Conservation (phyloP, 2,113 vertebrate genomes). For the Heliornis fulica region DNA sequence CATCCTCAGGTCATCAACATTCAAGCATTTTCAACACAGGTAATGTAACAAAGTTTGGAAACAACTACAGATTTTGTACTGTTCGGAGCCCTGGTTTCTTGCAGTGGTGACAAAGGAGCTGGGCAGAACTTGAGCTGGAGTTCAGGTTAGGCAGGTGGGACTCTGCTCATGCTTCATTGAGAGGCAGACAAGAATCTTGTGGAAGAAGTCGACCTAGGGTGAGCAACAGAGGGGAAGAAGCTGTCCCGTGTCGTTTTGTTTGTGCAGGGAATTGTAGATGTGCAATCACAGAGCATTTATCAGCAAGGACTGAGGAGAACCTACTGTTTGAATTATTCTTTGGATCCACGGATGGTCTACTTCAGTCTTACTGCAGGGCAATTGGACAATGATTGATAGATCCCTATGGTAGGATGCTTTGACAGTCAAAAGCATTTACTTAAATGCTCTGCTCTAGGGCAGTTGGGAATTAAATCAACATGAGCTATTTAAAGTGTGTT, state of each 20-base stretch:
- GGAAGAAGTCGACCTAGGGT: not conserved
- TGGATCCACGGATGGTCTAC: not conserved
- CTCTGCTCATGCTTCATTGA: not conserved
- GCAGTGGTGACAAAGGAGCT: not conserved
- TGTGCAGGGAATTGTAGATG: not conserved
- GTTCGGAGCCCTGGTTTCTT: not conserved
- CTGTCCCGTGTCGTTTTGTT: not conserved
- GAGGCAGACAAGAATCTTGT: not conserved
- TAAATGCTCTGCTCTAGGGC: not conserved
- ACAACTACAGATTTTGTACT: not conserved
- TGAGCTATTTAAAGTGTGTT: not conserved
- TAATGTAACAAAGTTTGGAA: constrained; percentile 48
- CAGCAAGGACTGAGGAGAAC: not conserved
- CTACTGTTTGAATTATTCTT: not conserved
- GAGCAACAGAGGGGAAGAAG: not conserved
- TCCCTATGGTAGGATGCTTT: not conserved
- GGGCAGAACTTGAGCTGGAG: not conserved
- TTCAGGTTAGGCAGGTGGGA: not conserved
- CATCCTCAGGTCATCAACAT: constrained; percentile 75
- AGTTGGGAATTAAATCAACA: not conserved
- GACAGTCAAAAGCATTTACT: not conserved
- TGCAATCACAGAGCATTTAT: not conserved
- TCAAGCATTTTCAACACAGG: constrained; percentile 88
- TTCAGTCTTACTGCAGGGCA: not conserved
- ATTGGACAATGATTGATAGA: not conserved